Base-by-base conservation (phyloP, 1,140 invertebrate genomes). In the Diuraphis noxia region DNA sequence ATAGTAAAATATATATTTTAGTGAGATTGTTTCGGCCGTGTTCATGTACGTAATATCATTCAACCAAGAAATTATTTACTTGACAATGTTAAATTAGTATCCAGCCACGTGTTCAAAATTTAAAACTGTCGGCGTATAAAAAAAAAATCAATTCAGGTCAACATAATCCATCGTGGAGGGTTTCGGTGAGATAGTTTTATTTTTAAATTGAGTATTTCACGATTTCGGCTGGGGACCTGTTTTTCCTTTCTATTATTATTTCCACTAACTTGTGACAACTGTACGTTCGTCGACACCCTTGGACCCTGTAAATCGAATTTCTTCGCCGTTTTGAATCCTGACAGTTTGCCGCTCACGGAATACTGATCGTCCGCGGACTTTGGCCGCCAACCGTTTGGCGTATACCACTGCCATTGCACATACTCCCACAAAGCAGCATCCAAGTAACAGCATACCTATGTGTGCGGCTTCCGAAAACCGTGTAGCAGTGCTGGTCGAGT, bases 191-290 rank as follows among this genome's bases (percentile, higher is more conserved):
- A 82, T 43, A 82, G 81, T 82, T 82, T 82, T 79, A 36, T 79
- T 79, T 82, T 82, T 52, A 52, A 52, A 86, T 86, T 52, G 85
- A 86, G 52, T 86, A 86, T 49, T 52, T 86, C 46, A 34, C 43
- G 8, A 49, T 34, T 86, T 49, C n/a, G 30, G 40, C 21, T 17
- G 25, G 38, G 56, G 52, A 79, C 63, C 36, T 79, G 52, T 89
- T 77, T 89, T 43, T 72, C 52, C 52, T 23, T 43, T 43, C 30
- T 38, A 77, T 89, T 77, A 89, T 56, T 38, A 41, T 89, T 89
- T 77, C 46, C 38, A 89, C 88, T 89, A 77, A 90, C 88, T 90
- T 79, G 63, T 77, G 40, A 90, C 88, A 79, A 90, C 88, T 79
- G 88, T 72, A 90, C 72, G 40, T 43, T 43, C 56, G 34, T 46